Base-by-base conservation (phyloP, 2,797 vertebrate genomes). In the Diglossa cyanea region DNA sequence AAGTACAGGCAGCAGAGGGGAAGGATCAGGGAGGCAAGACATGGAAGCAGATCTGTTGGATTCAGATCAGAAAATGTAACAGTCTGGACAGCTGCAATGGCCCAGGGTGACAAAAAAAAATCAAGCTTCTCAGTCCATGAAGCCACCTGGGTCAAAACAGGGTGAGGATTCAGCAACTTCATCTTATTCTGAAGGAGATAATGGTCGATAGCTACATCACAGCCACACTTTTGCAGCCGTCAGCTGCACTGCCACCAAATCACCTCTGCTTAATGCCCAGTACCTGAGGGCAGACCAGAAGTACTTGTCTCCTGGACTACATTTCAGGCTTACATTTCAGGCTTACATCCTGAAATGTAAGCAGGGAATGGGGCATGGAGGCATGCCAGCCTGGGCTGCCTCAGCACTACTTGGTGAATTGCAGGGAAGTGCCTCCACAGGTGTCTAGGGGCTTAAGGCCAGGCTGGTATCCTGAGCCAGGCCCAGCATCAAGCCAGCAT, bases 1-100 rank as follows among this genome's bases (percentile, higher is more conserved):
- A 12, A 90, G 54, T 25, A 7, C 0, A 3, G 45, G 11, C 1
- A 28, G 26, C 0, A 0, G 28, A 63, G 28, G 17, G 28, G 39
- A 90, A 91, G 61, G 6, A 83, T 31, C 31, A 58, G 18, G n/a
- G 17, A 51, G 28, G 17, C 19, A 68, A 62, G 13, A 31, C 16
- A 21, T 23, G 26, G 70, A 88, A 86, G 30, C 45, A 44, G 54
- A 88, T 8, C 53, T 61, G 17, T 13, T 68, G 54, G 61, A 68
- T 83, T 84, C 62, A 45, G n/a, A 31, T 51, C 50, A 88, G 80
- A 81, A 90, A 78, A 65, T 19, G 5, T 19, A 84, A 84, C 54
- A 50, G 66, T 39, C 37, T 68, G 5, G 26, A 37, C 3, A 72
- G 62, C 7, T 78, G 54, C 30, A 39, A 31, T 84, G 57, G 39